Evolutionary conservation across 2,797 vertebrate genomes (phyloP), one percentile per base, ranked within the genome.

Genomic region (Lithobates sylvaticus): DNA sequence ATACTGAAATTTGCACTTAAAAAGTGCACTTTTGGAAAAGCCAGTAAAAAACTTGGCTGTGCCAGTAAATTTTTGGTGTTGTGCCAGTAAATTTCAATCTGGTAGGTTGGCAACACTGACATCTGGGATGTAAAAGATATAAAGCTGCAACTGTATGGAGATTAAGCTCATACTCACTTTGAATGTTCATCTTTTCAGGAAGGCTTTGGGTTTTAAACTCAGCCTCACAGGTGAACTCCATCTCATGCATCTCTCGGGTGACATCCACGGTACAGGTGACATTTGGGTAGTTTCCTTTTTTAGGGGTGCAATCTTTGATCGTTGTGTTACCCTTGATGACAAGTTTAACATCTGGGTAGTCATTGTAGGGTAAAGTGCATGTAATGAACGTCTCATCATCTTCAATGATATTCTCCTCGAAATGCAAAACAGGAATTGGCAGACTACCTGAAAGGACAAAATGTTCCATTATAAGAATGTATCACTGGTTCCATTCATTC

Each of bases 191-290:
- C 26, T 34, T 80, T 67, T 61, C 3, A 26, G 76, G 69, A 5
- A 75, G n/a, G 34, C 86, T 87, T 50, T 21, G 50, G 32, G n/a
- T 34, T 42, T 58, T 67, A 39, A 79, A 73, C 0, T 26, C 16
- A 68, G 81, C 86, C 13, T 79, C 81, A 61, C 86, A 87, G 18
- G n/a, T 69, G 36, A 87, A 39, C 44, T 83, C 86, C 64, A 16
- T 87, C 27, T 32, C 18, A 26, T 87, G 76, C 42, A 83, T 58
- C 5, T 79, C 39, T 29, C 9, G 42, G 18, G 76, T 69, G 4
- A 83, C 44, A 0, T 84, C 81, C 34, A 73, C 0, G 3, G 4
- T 50, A n/a, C 86, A 87, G 7, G 23, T 76, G 5, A 69, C 18
- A 1, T n/a, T 36, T 3, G 74, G 75, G n/a, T 10, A 72, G 29